These are phyloP conservation scores for Gnatocerus cornutus DNA, from an alignment of 2,888 invertebrate species.

Conservation along the genomic window DNA sequence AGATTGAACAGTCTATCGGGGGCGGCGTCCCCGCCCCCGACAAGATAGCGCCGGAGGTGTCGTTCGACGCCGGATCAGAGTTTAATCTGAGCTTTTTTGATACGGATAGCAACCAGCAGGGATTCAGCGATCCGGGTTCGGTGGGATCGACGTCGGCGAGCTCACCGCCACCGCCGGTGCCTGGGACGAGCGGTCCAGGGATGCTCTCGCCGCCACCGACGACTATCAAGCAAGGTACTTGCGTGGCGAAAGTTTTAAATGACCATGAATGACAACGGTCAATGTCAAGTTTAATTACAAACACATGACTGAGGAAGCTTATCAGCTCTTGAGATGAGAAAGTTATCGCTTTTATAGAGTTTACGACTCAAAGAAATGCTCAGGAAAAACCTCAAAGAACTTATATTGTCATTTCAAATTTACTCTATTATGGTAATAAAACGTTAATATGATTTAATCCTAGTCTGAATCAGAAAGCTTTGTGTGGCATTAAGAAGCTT, in stretches of 20 bases:
- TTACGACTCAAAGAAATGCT: background rate
- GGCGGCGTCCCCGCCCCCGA: slow-evolving; percentile 77
- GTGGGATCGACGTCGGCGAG: slow-evolving; percentile 74
- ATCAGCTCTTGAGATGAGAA: background rate
- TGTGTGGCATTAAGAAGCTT: too few species aligned
- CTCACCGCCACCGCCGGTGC: slow-evolving; percentile 69
- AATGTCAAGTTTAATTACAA: slow-evolving; percentile 44
- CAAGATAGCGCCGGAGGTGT: slow-evolving; percentile 78
- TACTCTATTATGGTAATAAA: too few species aligned
- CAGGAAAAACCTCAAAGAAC: too few species aligned
- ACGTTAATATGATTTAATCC: too few species aligned
- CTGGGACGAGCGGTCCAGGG: slow-evolving; percentile 62
- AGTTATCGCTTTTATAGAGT: background rate
- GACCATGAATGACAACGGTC: slow-evolving; percentile 36
- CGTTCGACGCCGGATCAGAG: slow-evolving; percentile 84
- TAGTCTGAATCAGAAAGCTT: too few species aligned
- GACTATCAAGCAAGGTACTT: slow-evolving; percentile 68
- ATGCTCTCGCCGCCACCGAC: slow-evolving; percentile 65
- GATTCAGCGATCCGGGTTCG: slow-evolving; percentile 80
- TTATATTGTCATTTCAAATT: too few species aligned
- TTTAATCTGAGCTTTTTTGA: slow-evolving; percentile 89
- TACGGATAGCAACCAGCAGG: slow-evolving; percentile 77
- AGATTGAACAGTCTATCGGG: slow-evolving; percentile 79
- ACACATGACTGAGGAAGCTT: slow-evolving; percentile 3
- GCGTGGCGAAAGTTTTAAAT: background rate